Conservation (phyloP, 2,888 invertebrate genomes). For the Macrosoma leucophasiata region DNA sequence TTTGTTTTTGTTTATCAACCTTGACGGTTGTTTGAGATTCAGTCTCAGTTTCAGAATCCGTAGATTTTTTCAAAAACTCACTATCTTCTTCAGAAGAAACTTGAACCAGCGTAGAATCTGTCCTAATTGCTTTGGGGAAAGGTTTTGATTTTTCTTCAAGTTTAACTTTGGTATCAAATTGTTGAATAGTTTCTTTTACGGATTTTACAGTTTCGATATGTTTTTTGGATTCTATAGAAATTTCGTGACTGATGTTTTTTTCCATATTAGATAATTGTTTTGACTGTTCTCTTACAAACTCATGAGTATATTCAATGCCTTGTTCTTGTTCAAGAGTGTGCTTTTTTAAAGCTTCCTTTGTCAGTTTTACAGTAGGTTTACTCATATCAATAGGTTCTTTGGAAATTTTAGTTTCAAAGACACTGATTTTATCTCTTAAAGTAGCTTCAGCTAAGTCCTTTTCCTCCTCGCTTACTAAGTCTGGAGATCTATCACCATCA, state of each 20-base stretch:
- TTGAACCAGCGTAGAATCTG: conserved; percentile 70
- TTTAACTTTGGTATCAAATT: conserved; percentile 60
- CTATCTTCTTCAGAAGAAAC: conserved; percentile 72
- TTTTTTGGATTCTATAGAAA: conserved; percentile 43
- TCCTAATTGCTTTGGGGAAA: conserved; percentile 60
- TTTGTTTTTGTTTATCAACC: conserved; percentile 50
- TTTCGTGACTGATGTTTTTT: conserved; percentile 41
- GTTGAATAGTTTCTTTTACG: conserved; percentile 66
- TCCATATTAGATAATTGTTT: conserved; percentile 56
- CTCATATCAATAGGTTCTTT: conserved; percentile 58
- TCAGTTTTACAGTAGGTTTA: conserved; percentile 61
- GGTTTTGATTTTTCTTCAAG: conserved; percentile 53
- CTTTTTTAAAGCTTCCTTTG: conserved; percentile 70
- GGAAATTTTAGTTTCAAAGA: conserved; percentile 66
- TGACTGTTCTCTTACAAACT: conserved; percentile 69
- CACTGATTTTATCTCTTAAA: conserved; percentile 59
- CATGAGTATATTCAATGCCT: conserved; percentile 67
- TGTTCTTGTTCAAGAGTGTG: conserved; percentile 69
- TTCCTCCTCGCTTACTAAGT: conserved; percentile 56
- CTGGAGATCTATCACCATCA: conserved; percentile 62
- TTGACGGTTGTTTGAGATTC: conserved; percentile 69
- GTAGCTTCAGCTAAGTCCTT: conserved; percentile 70
- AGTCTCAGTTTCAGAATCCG: conserved; percentile 72
- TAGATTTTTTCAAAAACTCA: conserved; percentile 69
- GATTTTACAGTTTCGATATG: conserved; percentile 53